Evolutionary conservation across 2,888 invertebrate species (phyloP), one percentile per base, ranked within the genome.

Genomic region (Drosophila mayaguana): DNA sequence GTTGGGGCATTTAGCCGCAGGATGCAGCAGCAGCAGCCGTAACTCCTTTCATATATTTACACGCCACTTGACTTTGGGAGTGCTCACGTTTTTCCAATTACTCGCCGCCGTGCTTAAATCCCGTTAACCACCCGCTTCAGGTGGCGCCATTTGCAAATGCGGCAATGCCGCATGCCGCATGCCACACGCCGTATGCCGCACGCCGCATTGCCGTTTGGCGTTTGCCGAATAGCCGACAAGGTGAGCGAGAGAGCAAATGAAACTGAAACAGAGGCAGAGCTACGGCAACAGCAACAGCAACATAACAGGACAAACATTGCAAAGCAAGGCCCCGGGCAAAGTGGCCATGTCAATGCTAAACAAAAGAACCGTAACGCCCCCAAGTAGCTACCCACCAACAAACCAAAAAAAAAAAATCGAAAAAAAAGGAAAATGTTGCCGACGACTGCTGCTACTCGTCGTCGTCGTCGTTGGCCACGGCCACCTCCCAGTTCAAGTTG

Each of bases 51-150:
- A 55, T 51, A 66, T 85, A 89, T 85, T 89, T 83, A 80, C 88
- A 91, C 91, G 92, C 91, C 90, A 90, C 92, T 92, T 92, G 92
- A 92, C 91, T 92, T 88, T 86, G 79, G 76, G 75, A 91, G 89
- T 80, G 81, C 75, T 81, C 87, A 80, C 90, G 83, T 83, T 88
- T 82, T 78, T 65, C 75, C 87, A 89, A 89, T 90, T 90, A 86
- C 69, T 45, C 60, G 68, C 62, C 53, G 46, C 70, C 73, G 57
- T 61, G 54, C 62, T 63, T 63, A 74, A 74, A 61, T 62, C 68
- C 53, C 59, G 74, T 59, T 61, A 53, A 48, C 59, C 48, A 59
- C 59, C 59, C 57, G 72, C 55, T 63, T 63, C 82, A 88, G 88
- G 85, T 85, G 69, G 61, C 20, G 53, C 77, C 83, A 82, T 86